These are phyloP conservation scores for Odontamblyopus lacepedii DNA, from an alignment of 2,797 vertebrate species.

Conservation along the genomic window DNA sequence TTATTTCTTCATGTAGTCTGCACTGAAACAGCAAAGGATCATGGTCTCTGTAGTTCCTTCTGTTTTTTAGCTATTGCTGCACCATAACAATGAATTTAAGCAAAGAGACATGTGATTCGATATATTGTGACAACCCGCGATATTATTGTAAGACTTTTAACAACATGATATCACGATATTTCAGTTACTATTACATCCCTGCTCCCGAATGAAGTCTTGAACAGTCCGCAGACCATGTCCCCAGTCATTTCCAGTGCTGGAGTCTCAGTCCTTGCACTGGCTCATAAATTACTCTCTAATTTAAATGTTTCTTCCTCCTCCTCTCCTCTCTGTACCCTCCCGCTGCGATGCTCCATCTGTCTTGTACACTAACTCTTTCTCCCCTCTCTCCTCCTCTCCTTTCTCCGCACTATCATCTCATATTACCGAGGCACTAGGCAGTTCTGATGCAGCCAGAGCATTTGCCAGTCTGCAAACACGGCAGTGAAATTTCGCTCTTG, in stretches of 20 bases:
- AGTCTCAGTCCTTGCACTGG: constrained; percentile 9
- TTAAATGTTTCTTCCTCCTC: constrained; percentile 24
- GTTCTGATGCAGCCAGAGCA: constrained; percentile 47
- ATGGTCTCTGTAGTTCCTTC: too few species aligned
- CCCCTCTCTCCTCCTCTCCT: constrained; percentile 23
- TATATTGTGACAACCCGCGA: too few species aligned
- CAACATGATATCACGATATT: too few species aligned
- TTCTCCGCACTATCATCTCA: constrained; percentile 44
- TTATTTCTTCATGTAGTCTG: too few species aligned
- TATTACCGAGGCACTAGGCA: constrained; percentile 58
- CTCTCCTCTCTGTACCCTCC: constrained; percentile 12
- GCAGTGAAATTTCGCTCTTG: constrained; percentile 44
- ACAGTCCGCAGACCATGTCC: too few species aligned
- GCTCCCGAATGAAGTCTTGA: too few species aligned
- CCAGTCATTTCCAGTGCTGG: not conserved
- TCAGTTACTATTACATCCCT: too few species aligned
- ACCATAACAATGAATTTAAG: too few species aligned
- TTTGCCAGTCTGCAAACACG: constrained; percentile 39
- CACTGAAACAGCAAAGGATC: too few species aligned
- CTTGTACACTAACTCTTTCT: constrained; percentile 16
- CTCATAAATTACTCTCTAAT: constrained; percentile 8
- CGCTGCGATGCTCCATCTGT: constrained; percentile 36
- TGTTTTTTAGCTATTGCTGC: too few species aligned
- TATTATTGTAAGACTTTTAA: too few species aligned
- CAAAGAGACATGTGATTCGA: too few species aligned